These are phyloP conservation scores for Eulimnadia texana DNA, from an alignment of 1,140 invertebrate species.

Conservation along the genomic window DNA sequence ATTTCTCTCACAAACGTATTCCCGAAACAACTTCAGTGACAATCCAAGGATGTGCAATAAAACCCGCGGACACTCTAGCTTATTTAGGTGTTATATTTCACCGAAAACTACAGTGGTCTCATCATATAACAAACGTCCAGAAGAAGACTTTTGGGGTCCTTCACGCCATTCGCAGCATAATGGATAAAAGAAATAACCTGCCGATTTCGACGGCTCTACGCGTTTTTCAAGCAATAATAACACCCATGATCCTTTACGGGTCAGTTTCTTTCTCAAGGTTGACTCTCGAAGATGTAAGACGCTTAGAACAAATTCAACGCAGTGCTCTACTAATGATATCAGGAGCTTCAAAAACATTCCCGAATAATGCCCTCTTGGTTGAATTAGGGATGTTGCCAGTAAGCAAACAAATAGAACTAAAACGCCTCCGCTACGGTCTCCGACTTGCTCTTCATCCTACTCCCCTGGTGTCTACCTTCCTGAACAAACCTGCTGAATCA, in stretches of 20 bases:
- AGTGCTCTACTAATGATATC: not conserved
- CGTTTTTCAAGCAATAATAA: not conserved
- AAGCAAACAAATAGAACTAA: not conserved
- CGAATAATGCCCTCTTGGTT: not conserved
- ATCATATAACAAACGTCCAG: not conserved
- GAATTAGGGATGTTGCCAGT: not conserved
- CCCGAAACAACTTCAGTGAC: not conserved
- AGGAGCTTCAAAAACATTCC: not conserved
- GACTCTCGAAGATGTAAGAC: not conserved
- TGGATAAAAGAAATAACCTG: not conserved
- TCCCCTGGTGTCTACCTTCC: too few species aligned
- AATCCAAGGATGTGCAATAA: not conserved
- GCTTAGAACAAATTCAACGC: not conserved
- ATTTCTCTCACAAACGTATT: not conserved
- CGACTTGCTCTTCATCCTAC: too few species aligned
- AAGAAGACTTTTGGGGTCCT: not conserved
- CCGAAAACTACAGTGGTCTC: not conserved
- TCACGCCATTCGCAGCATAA: not conserved
- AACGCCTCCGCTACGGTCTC: not conserved
- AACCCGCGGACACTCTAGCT: not conserved
- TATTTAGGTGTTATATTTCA: not conserved
- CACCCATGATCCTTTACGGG: not conserved
- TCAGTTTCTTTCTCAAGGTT: not conserved
- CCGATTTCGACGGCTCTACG: not conserved
- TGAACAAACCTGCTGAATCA: too few species aligned